Percentiles rank a stretch among this genome's conserved stretches.
phyloP scores from a whole-genome alignment of 2,113 vertebrate genomes.

The Cynopterus brachyotis region DNA sequence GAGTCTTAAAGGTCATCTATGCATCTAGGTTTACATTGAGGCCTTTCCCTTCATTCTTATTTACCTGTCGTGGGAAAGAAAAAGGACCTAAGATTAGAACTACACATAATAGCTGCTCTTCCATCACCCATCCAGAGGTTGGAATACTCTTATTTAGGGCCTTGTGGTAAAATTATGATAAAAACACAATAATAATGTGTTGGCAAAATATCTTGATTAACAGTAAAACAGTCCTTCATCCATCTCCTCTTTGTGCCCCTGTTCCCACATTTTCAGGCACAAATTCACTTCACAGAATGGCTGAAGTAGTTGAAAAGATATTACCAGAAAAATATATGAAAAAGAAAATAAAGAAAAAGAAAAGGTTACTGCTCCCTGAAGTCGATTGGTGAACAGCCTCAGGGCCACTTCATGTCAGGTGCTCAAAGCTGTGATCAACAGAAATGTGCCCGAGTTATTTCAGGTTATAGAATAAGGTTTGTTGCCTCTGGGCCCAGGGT shows the following conservation, averaged over 20 bases:
- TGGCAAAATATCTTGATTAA: neutral
- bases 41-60: neutral
- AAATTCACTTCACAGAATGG: neutral
- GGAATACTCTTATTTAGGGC: no score
- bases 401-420: neutral
- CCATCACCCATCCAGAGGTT: no score
- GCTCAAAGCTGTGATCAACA: neutral
- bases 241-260: neutral
- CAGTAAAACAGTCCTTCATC: no score
- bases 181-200: neutral
- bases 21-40: neutral
- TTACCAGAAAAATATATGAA: neutral
- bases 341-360: neutral
- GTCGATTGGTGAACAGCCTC: neutral
- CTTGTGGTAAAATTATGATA: neutral
- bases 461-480: no score
- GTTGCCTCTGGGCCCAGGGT: neutral
- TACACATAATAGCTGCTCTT: neutral
- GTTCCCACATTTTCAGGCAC: neutral
- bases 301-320: neutral
- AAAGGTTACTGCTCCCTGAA: neutral
- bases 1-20: neutral
- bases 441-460: neutral
- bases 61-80: no score
- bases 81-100: neutral